phyloP scores from a whole-genome alignment of 2,888 invertebrate genomes.

The Perizoma flavofasciatum region DNA sequence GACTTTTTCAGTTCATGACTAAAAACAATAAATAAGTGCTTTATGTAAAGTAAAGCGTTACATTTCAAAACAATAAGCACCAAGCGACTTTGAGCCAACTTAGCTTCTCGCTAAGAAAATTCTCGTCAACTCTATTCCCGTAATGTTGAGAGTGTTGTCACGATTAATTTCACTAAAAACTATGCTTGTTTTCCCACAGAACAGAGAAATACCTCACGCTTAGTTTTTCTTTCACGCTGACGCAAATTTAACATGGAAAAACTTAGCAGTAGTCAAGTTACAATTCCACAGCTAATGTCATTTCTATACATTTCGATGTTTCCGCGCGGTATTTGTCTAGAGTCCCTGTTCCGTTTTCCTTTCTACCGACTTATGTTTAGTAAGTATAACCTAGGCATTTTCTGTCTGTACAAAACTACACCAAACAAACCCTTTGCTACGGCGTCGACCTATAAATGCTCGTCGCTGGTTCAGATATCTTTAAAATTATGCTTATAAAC shows the following conservation, averaged over 20 bases:
- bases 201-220: not conserved
- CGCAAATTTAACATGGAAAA: no score
- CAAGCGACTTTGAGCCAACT: constrained; percentile 23
- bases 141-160: constrained; percentile 28
- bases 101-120: constrained; percentile 23
- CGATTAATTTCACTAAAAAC: constrained; percentile 25
- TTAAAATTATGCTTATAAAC: no score
- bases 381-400: constrained; percentile 14
- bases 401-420: no score
- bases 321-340: no score
- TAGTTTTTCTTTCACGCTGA: no score
- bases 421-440: no score
- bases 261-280: not conserved
- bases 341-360: no score
- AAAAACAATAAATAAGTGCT: constrained; percentile 2
- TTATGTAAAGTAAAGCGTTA: constrained; percentile 12
- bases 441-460: no score
- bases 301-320: not conserved
- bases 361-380: not conserved
- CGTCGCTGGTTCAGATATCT: no score
- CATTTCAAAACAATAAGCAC: constrained; percentile 15
- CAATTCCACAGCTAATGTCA: constrained; percentile 1
- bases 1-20: no score
- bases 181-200: constrained; percentile 11
- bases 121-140: constrained; percentile 24